Evolutionary conservation across 2,113 vertebrate species (phyloP).

Genomic region (Empidonax traillii): DNA sequence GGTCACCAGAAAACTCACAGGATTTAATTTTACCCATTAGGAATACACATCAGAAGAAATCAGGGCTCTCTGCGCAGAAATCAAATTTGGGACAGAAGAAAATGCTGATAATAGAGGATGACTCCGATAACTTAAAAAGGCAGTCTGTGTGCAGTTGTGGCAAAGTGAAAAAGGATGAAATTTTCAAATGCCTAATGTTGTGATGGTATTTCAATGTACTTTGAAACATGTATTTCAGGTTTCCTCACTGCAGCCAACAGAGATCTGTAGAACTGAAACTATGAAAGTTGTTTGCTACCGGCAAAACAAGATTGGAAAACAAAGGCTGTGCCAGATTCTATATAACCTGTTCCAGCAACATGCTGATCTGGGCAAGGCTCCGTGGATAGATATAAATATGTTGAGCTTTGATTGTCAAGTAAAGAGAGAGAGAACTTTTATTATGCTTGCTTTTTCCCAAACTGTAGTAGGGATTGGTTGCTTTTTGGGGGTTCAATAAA

Average conservation of each 20-base stretch:
- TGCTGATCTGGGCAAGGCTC: slow-evolving; percentile 9
- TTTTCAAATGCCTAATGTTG: not conserved
- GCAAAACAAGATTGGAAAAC: not conserved
- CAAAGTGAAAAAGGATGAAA: not conserved
- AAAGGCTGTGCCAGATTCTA: slow-evolving; percentile 16
- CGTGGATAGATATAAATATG: not conserved
- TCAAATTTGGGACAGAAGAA: slow-evolving; percentile 6
- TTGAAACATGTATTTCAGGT: not conserved
- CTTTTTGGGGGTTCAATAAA: not conserved
- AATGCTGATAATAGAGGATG: not conserved
- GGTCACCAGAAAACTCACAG: slow-evolving; percentile 16
- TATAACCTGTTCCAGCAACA: slow-evolving; percentile 32
- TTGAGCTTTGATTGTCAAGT: slow-evolving; percentile 6
- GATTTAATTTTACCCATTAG: not conserved
- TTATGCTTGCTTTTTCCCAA: not conserved
- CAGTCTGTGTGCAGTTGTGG: not conserved
- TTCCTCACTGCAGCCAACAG: not conserved
- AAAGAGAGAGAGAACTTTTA: not conserved
- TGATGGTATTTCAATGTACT: not conserved
- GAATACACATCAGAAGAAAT: slow-evolving; percentile 6
- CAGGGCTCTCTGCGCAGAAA: not conserved
- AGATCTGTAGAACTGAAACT: not conserved
- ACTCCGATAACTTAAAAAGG: not conserved
- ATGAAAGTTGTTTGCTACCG: not conserved
- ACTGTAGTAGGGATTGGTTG: not conserved